A percentile compares a stretch with the other conserved stretches of the same genome.
Evolutionary conservation across 1,140 invertebrate genomes (phyloP).

Genomic region (Papilio polyxenes): DNA sequence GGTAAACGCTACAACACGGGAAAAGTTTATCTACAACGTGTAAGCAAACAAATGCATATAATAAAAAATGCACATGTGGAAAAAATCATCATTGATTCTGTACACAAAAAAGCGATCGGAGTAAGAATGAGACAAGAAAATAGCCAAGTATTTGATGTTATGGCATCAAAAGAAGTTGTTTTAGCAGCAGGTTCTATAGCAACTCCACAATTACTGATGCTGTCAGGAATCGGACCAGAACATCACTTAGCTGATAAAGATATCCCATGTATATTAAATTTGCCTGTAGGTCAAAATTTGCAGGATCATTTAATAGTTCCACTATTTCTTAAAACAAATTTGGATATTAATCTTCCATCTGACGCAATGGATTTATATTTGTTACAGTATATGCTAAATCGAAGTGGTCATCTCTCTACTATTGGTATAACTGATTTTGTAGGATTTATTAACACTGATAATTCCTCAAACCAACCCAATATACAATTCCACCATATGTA

Average conservation of each 20-base stretch:
- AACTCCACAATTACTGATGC: constrained; percentile 79
- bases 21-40: constrained; percentile 84
- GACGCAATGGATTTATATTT: constrained; percentile 51
- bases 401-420: constrained; percentile 58
- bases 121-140: constrained; percentile 65
- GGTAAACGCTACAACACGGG: constrained; percentile 84
- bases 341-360: constrained; percentile 44
- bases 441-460: constrained; percentile 62
- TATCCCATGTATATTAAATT: constrained; percentile 80
- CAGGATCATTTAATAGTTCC: constrained; percentile 82
- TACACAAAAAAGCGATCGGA: constrained; percentile 56
- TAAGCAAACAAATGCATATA: constrained; percentile 78
- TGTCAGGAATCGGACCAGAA: constrained; percentile 76
- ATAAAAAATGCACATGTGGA: constrained; percentile 66
- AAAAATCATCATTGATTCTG: constrained; percentile 62
- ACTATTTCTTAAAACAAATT: constrained; percentile 61
- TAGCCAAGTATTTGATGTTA: constrained; percentile 56
- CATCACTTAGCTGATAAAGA: constrained; percentile 64
- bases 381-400: constrained; percentile 64
- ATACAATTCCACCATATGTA: constrained; percentile 67
- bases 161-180: constrained; percentile 80
- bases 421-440: constrained; percentile 66
- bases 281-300: constrained; percentile 88
- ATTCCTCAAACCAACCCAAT: constrained; percentile 58
- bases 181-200: constrained; percentile 81